Evolutionary conservation across 2,113 vertebrate species (phyloP).

Genomic region (Notiomystis cincta): DNA sequence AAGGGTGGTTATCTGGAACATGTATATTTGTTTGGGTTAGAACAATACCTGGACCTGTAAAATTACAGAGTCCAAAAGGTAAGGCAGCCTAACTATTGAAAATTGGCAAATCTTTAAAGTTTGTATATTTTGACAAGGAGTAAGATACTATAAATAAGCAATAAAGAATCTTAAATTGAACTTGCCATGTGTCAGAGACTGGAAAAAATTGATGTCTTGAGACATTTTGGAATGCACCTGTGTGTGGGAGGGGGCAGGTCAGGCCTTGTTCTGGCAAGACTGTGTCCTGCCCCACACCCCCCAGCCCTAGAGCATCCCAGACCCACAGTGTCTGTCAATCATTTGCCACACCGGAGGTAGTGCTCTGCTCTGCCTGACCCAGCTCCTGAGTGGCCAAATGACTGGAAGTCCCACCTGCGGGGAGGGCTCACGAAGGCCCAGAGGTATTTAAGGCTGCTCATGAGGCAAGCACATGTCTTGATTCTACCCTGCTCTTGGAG

Average conservation of each 20-base stretch:
- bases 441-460: not conserved
- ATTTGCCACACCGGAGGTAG: not conserved
- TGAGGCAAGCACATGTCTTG: not conserved
- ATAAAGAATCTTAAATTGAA: not conserved
- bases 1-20: not conserved
- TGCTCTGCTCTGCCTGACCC: not conserved
- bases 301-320: not conserved
- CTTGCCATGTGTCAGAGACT: not conserved
- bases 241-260: not conserved
- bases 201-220: not conserved
- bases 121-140: not conserved
- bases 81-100: not conserved
- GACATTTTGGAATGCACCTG: not conserved
- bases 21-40: not conserved
- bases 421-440: not conserved
- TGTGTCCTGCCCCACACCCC: not conserved
- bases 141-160: not conserved
- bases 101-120: not conserved
- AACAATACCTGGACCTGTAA: not conserved
- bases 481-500: fast-evolving
- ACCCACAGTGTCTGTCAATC: not conserved
- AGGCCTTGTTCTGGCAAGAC: not conserved
- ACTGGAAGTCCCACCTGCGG: not conserved
- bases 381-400: not conserved
- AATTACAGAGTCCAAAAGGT: not conserved